phyloP scores from a whole-genome alignment of 1,140 invertebrate species.

The Pseudomyrmex flavicornis region DNA sequence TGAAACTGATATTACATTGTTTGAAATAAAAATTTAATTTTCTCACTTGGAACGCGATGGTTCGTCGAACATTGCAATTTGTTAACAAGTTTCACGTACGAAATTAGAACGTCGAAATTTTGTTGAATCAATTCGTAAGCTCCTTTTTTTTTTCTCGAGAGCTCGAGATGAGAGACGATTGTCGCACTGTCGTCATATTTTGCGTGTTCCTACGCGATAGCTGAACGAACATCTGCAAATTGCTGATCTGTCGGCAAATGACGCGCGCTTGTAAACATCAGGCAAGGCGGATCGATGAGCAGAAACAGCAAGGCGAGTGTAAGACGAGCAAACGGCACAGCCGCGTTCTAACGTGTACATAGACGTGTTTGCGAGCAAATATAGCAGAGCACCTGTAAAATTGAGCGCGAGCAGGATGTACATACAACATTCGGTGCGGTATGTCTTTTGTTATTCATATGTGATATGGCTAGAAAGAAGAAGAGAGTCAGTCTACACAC shows the following conservation, averaged over 20 bases:
- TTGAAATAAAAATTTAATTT: too few relatives aligned
- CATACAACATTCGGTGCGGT: conserved; percentile 49
- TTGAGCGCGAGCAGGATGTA: conserved; percentile 54
- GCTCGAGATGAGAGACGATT: conserved; percentile 6
- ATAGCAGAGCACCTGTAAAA: conserved; percentile 55
- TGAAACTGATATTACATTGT: too few relatives aligned
- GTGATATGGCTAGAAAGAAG: too few relatives aligned
- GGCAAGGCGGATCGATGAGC: conserved; percentile 47
- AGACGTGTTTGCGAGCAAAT: conserved; percentile 60
- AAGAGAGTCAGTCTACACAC: too few relatives aligned
- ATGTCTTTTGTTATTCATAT: not conserved
- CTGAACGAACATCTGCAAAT: conserved; percentile 48
- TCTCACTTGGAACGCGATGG: too few relatives aligned
- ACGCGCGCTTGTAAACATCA: conserved; percentile 53
- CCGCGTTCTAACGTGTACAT: conserved; percentile 52
- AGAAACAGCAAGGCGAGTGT: conserved; percentile 49
- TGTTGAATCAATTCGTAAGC: not conserved
- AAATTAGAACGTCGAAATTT: not conserved
- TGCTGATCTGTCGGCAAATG: conserved; percentile 59
- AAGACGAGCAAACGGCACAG: conserved; percentile 54
- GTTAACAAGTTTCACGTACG: too few relatives aligned
- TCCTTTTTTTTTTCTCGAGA: not conserved
- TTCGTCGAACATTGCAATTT: too few relatives aligned
- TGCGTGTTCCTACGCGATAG: conserved; percentile 6
- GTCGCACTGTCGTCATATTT: conserved; percentile 8